Evolutionary conservation across 2,797 vertebrate species (phyloP).

Genomic region (Delichon dasypus): DNA sequence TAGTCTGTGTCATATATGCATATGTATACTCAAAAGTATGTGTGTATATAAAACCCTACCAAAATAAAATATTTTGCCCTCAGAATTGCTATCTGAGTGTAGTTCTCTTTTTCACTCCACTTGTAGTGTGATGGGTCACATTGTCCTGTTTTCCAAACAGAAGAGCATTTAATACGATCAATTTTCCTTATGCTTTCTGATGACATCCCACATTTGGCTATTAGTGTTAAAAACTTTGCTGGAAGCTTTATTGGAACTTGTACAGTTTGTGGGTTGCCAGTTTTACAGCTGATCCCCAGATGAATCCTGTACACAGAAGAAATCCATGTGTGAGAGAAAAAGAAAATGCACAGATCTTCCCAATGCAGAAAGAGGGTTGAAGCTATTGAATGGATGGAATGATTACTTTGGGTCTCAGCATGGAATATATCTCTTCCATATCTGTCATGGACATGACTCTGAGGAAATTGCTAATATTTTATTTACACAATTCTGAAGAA

Average conservation of each 20-base stretch:
- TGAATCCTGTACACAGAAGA: background rate
- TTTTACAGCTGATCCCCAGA: background rate
- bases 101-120: background rate
- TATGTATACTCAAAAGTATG: background rate
- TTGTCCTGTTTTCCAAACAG: background rate
- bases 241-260: background rate
- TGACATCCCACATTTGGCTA: background rate
- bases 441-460: background rate
- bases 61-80: background rate
- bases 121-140: rapidly evolving
- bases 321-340: background rate
- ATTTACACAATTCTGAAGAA: background rate
- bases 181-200: background rate
- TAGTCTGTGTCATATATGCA: too few relatives aligned
- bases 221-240: background rate
- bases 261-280: rapidly evolving
- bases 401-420: background rate
- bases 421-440: background rate
- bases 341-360: background rate
- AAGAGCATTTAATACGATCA: background rate
- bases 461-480: background rate
- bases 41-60: too few relatives aligned
- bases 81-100: background rate
- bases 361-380: background rate
- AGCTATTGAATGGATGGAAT: background rate